Conservation (phyloP, 2,888 invertebrate species). For the Alviniconcha strummeri region DNA sequence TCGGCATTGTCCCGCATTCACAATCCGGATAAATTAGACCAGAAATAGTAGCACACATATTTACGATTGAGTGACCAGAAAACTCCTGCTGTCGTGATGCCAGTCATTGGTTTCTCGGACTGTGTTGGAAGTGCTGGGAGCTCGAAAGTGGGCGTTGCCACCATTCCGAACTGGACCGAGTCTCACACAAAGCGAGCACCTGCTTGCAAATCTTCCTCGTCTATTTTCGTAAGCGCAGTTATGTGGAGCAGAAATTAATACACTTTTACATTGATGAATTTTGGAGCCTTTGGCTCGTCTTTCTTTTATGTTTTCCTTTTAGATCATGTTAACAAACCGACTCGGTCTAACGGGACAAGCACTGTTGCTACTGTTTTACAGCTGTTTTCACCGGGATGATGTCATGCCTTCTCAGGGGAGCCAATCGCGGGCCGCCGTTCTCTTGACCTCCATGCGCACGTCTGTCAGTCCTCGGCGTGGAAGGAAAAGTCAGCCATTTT, state of each 20-base stretch:
- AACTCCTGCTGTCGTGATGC: background rate
- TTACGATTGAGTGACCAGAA: background rate
- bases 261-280: background rate
- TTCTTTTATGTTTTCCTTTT: background rate
- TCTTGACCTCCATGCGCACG: conserved; percentile 60
- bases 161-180: background rate
- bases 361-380: conserved; percentile 36
- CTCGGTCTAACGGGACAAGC: background rate
- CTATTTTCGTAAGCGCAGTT: background rate
- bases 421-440: conserved; percentile 46
- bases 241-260: background rate
- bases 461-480: conserved; percentile 60
- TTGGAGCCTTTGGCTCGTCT: background rate
- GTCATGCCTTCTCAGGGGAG: conserved; percentile 47
- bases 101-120: background rate
- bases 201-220: background rate
- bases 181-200: conserved; percentile 19
- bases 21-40: too few relatives aligned
- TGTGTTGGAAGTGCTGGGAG: background rate
- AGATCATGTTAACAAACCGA: background rate
- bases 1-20: background rate
- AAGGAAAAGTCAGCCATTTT: conserved; percentile 69
- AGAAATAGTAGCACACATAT: too few relatives aligned
- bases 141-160: conserved; percentile 34
- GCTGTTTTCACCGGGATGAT: conserved; percentile 49